Evolutionary conservation across 2,797 vertebrate genomes (phyloP).

Genomic region (Pangasius sanitwongsei): DNA sequence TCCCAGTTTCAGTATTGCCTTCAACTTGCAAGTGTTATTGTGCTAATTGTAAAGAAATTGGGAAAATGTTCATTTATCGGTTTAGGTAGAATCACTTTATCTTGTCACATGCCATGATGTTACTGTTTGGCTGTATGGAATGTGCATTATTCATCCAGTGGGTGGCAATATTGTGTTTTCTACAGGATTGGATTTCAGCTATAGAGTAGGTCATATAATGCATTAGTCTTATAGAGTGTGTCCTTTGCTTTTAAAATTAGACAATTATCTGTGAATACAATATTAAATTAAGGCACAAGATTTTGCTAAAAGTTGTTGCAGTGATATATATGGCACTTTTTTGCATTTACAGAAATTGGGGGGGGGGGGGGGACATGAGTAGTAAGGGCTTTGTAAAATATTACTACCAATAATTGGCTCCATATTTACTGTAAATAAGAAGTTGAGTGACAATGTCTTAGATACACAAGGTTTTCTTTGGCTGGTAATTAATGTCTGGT

Average conservation of each 20-base stretch:
- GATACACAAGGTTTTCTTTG: constrained; percentile 11
- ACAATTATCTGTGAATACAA: constrained; percentile 13
- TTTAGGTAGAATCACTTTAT: constrained; percentile 39
- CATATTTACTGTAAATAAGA: constrained; percentile 45
- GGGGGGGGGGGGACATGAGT: not conserved
- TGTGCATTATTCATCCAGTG: constrained; percentile 48
- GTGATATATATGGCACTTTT: constrained; percentile 16
- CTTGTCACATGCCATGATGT: constrained; percentile 37
- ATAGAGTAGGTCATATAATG: constrained; percentile 36
- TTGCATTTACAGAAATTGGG: constrained; percentile 28
- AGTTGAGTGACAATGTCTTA: not conserved
- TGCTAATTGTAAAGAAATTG: constrained; percentile 26
- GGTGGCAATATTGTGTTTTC: constrained; percentile 57
- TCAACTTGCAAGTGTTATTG: constrained; percentile 34
- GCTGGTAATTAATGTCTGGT: not conserved
- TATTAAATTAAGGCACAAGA: constrained; percentile 14
- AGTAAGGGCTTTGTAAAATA: constrained; percentile 56
- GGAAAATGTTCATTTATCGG: not conserved
- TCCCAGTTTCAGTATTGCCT: constrained; percentile 25
- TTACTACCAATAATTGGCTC: constrained; percentile 37
- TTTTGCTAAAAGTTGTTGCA: constrained; percentile 24
- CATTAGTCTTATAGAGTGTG: constrained; percentile 16
- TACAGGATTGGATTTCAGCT: constrained; percentile 31
- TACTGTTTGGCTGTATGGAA: constrained; percentile 38
- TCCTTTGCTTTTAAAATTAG: constrained; percentile 24